phyloP scores from a whole-genome alignment of 1,140 invertebrate genomes.

The Planococcus citri region DNA sequence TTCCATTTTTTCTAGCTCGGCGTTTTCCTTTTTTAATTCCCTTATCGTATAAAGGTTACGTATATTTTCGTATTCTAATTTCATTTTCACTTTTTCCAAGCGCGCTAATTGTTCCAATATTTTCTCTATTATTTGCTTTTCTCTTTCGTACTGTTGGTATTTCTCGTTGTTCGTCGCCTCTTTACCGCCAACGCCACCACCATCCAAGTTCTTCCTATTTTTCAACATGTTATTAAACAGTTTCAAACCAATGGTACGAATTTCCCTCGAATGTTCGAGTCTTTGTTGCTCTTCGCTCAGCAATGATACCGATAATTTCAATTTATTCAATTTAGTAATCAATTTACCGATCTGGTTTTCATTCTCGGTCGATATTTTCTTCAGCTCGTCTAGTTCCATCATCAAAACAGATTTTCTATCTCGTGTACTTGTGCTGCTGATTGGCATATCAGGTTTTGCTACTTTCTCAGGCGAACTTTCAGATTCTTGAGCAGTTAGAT shows the following conservation, averaged over 20 bases:
- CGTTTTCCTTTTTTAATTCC: conserved; percentile 1
- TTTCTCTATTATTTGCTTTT: conserved; percentile 1
- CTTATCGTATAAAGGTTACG: conserved; percentile 11
- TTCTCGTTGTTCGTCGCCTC: neutral
- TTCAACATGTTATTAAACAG: neutral
- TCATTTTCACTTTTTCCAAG: conserved; percentile 9
- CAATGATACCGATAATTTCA: neutral
- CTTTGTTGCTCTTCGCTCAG: neutral
- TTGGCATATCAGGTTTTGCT: neutral
- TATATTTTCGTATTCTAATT: conserved; percentile 9
- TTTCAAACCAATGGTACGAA: neutral
- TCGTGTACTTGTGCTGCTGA: no score
- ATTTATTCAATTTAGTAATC: neutral
- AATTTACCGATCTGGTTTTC: neutral
- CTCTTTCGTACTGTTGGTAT: neutral
- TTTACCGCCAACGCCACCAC: no score
- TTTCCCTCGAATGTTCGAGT: neutral
- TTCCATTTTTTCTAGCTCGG: neutral
- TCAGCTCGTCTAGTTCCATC: neutral
- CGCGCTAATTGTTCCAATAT: conserved; percentile 5
- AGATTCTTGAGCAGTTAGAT: neutral
- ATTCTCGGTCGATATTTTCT: neutral
- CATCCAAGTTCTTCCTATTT: neutral
- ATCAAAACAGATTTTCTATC: neutral
- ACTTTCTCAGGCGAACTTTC: neutral